A percentile compares a stretch with the other conserved stretches of the same genome.
Conservation (phyloP, 2,797 vertebrate genomes). For the Macroramphosus scolopax region DNA sequence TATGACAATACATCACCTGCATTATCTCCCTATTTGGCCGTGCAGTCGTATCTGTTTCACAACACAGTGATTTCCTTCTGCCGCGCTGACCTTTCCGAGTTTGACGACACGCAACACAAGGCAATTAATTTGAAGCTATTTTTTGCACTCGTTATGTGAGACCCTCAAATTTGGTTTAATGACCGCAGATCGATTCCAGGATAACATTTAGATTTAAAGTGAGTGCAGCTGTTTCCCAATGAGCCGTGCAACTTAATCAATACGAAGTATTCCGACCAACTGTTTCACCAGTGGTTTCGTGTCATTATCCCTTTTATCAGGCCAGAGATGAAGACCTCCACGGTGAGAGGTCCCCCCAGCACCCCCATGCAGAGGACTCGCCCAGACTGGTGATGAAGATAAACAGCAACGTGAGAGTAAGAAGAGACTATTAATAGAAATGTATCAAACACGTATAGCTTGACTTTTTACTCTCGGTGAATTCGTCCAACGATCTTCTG, state of each 20-base stretch:
- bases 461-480: neutral
- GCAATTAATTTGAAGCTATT: conserved; percentile 41
- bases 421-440: conserved; percentile 44
- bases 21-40: conserved; percentile 30
- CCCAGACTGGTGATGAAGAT: conserved; percentile 76
- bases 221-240: conserved; percentile 6
- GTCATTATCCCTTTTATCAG: conserved; percentile 60
- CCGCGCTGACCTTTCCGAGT: conserved; percentile 40
- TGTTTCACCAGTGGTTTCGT: conserved; percentile 30
- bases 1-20: conserved; percentile 57
- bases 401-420: conserved; percentile 79
- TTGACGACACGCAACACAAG: conserved; percentile 26
- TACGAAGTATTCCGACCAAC: conserved; percentile 16
- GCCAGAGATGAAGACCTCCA: conserved; percentile 79
- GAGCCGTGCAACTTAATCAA: conserved; percentile 12
- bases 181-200: conserved; percentile 27
- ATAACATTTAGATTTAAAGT: conserved; percentile 22
- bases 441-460: neutral
- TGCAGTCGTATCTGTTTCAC: conserved; percentile 41
- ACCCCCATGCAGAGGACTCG: conserved; percentile 70
- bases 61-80: conserved; percentile 34
- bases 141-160: conserved; percentile 37
- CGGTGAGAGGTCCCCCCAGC: conserved; percentile 72
- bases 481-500: neutral
- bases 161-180: conserved; percentile 42